Evolutionary conservation across 2,113 vertebrate species (phyloP).

Genomic region (Heteronetta atricapilla): DNA sequence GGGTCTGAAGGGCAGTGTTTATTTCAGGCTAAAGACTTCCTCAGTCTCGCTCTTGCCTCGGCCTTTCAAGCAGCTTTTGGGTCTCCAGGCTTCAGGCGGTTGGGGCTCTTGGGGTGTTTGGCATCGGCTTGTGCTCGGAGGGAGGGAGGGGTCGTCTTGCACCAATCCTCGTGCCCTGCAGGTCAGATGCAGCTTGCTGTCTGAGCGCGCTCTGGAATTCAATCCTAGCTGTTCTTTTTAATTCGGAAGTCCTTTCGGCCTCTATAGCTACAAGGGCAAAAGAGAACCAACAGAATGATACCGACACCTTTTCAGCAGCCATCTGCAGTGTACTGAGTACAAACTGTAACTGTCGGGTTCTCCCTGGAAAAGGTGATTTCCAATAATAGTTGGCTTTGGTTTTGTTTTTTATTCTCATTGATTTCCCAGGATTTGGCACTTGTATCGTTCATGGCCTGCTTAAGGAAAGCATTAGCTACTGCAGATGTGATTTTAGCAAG

Average conservation of each 20-base stretch:
- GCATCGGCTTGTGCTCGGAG: neutral
- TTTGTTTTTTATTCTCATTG: neutral
- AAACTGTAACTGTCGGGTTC: neutral
- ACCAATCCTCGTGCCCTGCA: neutral
- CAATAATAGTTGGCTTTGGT: neutral
- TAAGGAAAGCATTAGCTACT: neutral
- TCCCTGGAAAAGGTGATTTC: neutral
- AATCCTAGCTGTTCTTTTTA: conserved; percentile 4
- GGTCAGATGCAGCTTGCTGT: neutral
- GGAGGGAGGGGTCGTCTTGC: conserved; percentile 33
- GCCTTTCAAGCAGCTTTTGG: neutral
- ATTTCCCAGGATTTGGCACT: neutral
- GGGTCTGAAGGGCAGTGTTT: neutral
- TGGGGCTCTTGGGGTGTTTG: too few relatives aligned
- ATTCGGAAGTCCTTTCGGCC: conserved; percentile 33
- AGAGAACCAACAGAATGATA: neutral
- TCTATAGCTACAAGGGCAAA: conserved; percentile 4
- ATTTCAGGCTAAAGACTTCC: neutral
- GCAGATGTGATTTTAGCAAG: neutral
- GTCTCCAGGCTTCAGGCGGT: too few relatives aligned
- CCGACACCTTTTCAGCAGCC: neutral
- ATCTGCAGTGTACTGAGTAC: neutral
- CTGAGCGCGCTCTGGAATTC: neutral
- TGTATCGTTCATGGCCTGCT: neutral
- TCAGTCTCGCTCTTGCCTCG: neutral